Percentiles rank a stretch among this genome's conserved stretches.
phyloP scores from a whole-genome alignment of 2,113 vertebrate genomes.

The Todiramphus saurophagus region DNA sequence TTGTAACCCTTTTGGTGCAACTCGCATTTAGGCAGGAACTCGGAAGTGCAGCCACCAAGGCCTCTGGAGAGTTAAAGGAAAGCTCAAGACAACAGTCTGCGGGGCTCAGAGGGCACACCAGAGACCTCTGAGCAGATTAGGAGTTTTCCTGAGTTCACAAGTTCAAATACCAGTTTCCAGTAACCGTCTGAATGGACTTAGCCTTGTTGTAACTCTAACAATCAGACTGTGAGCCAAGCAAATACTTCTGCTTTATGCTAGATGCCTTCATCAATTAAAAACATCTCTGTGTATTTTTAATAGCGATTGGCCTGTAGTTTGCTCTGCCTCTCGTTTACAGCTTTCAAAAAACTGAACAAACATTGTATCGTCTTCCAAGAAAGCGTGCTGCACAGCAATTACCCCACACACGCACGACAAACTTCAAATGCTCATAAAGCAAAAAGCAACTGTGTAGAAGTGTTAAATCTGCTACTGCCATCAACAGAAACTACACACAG shows the following conservation, averaged over 20 bases:
- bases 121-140: conserved; percentile 14
- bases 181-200: conserved; percentile 38
- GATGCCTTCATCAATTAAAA: conserved; percentile 8
- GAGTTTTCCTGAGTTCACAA: conserved; percentile 63
- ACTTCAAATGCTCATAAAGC: conserved; percentile 21
- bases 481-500: conserved; percentile 6
- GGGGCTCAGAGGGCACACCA: neutral
- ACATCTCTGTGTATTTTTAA: neutral
- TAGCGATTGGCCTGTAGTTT: neutral
- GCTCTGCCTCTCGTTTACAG: neutral
- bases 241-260: neutral
- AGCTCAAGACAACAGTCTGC: neutral
- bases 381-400: neutral
- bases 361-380: neutral
- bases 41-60: neutral
- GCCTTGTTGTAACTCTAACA: neutral
- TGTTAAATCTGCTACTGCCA: conserved; percentile 37
- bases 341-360: conserved; percentile 24
- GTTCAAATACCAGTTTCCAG: conserved; percentile 60
- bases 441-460: conserved; percentile 3
- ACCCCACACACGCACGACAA: neutral
- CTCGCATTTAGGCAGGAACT: conserved; percentile 7
- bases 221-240: neutral
- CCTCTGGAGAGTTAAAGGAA: conserved; percentile 34
- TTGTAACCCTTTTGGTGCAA: conserved; percentile 77